These are phyloP conservation scores for Nymphicus hollandicus DNA, from an alignment of 2,113 vertebrate species.

Conservation along the genomic window DNA sequence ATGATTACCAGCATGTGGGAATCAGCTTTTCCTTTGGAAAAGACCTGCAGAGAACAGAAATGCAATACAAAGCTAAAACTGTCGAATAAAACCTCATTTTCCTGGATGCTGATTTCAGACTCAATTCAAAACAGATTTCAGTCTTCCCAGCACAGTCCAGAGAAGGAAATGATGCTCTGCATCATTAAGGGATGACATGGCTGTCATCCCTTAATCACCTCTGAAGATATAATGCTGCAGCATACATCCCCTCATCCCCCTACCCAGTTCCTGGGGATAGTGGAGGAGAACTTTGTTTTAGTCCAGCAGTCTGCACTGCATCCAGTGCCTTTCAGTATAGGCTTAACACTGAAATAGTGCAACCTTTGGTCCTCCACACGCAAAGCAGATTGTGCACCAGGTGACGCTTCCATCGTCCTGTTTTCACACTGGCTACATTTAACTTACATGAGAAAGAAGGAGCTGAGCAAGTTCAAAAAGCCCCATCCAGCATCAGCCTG, in stretches of 20 bases:
- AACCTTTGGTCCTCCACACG: not conserved
- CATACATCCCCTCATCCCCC: not conserved
- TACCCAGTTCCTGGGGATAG: not conserved
- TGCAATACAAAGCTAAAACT: not conserved
- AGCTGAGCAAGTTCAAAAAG: not conserved
- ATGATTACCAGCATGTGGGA: not conserved
- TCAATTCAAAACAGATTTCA: conserved; percentile 3
- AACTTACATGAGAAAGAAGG: not conserved
- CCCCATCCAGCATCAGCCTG: not conserved
- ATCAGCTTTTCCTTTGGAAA: not conserved
- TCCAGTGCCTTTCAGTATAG: not conserved
- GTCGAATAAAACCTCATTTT: not conserved
- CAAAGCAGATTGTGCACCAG: not conserved
- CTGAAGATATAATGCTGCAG: not conserved
- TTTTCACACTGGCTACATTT: not conserved
- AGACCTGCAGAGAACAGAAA: not conserved
- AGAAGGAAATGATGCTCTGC: not conserved
- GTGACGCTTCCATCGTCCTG: not conserved
- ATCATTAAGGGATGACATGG: not conserved
- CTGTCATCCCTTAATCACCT: not conserved
- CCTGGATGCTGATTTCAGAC: conserved; percentile 1
- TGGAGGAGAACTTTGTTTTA: not conserved
- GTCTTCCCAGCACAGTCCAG: not conserved
- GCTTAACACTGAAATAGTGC: not conserved
- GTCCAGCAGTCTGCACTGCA: not conserved